Conservation (phyloP, 1,140 invertebrate genomes). For the Mamestra configurata region DNA sequence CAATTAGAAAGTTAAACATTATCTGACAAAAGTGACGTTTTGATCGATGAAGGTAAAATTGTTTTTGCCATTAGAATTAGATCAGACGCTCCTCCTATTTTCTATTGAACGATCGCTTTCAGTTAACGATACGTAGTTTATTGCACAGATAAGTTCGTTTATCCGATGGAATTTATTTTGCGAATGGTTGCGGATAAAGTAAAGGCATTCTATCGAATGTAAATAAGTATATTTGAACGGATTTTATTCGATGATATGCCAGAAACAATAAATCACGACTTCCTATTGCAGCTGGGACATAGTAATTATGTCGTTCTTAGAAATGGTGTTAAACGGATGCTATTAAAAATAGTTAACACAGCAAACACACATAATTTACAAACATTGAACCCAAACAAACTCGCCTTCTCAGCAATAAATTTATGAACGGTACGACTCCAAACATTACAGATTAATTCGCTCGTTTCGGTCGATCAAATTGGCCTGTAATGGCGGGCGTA, state of each 20-base stretch:
- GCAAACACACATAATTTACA: neutral
- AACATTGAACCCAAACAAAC: neutral
- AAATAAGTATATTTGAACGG: neutral
- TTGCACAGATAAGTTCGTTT: conserved; percentile 6
- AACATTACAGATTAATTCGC: conserved; percentile 36
- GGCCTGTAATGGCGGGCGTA: conserved; percentile 37
- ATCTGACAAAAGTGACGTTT: conserved; percentile 59
- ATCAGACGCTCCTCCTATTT: conserved; percentile 39
- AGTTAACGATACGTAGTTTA: conserved; percentile 23
- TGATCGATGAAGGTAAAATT: conserved; percentile 62
- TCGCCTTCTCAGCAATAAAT: conserved; percentile 12
- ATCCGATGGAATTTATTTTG: neutral
- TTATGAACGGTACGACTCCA: conserved; percentile 23
- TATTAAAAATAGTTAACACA: conserved; percentile 16
- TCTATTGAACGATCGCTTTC: conserved; percentile 25
- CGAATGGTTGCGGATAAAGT: neutral
- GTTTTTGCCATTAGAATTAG: conserved; percentile 48
- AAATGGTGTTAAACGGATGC: conserved; percentile 1
- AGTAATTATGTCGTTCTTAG: conserved; percentile 15
- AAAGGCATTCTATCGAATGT: neutral
- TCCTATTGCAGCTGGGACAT: neutral
- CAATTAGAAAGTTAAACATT: conserved; percentile 67
- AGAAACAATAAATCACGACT: neutral
- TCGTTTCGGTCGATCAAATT: conserved; percentile 49
- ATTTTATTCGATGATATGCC: neutral